Evolutionary conservation across 2,888 invertebrate genomes (phyloP).

Genomic region (Linyphia triangularis): DNA sequence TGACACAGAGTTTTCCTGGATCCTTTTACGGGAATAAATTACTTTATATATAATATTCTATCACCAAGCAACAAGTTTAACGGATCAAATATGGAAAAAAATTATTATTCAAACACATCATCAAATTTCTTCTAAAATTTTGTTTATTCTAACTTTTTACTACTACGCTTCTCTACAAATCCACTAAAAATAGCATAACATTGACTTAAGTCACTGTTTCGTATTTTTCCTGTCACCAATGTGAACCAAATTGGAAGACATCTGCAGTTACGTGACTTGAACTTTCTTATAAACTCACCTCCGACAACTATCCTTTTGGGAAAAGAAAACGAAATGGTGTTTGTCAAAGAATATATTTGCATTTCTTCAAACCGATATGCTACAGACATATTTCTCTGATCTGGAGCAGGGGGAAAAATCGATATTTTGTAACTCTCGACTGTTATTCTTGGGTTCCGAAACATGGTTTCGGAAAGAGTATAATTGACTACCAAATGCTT

Average conservation of each 20-base stretch:
- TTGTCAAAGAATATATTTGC: slow-evolving; percentile 31
- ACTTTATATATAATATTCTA: too few species aligned
- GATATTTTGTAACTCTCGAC: slow-evolving; percentile 46
- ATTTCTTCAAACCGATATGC: slow-evolving; percentile 1
- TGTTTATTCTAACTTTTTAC: too few species aligned
- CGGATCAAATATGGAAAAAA: too few species aligned
- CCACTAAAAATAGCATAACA: too few species aligned
- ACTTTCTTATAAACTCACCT: not conserved
- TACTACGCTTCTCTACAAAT: not conserved
- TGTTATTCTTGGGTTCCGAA: slow-evolving; percentile 24
- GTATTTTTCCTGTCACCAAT: not conserved
- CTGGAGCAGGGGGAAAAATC: slow-evolving; percentile 4
- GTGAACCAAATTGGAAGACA: slow-evolving; percentile 11
- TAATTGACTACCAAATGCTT: slow-evolving; percentile 45
- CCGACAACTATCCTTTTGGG: not conserved
- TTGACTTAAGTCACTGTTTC: not conserved
- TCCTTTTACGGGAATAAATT: too few species aligned
- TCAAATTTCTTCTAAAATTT: too few species aligned
- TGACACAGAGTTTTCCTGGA: too few species aligned
- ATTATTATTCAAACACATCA: too few species aligned
- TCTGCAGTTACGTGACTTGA: not conserved
- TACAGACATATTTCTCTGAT: slow-evolving; percentile 39
- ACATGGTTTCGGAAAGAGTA: not conserved
- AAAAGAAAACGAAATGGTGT: not conserved
- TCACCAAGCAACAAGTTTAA: too few species aligned